Percentiles rank a stretch among this genome's conserved stretches.
phyloP scores from a whole-genome alignment of 1,140 invertebrate species.

The Tetragonula clypearis region DNA sequence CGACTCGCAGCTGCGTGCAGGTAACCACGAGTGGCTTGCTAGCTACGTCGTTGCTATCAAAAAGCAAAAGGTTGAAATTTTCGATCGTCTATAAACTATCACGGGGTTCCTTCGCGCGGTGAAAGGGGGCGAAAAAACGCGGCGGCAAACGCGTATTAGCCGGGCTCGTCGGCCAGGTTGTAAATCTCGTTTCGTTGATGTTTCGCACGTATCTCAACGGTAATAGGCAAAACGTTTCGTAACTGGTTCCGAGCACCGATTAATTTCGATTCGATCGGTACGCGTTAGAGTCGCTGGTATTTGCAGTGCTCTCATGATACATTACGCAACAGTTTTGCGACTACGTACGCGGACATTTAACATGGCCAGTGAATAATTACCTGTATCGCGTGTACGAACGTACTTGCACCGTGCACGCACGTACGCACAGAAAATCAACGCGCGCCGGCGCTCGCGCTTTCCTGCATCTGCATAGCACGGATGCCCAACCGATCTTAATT shows the following conservation, averaged over 20 bases:
- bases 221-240: slow-evolving; percentile 56
- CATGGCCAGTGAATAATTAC: slow-evolving; percentile 62
- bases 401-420: neutral
- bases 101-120: no score
- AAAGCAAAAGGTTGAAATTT: no score
- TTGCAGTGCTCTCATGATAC: slow-evolving; percentile 61
- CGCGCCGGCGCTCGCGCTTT: slow-evolving; percentile 1
- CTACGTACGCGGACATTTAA: slow-evolving; percentile 55
- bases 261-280: slow-evolving; percentile 66
- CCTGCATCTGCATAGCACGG: slow-evolving; percentile 35
- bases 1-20: neutral
- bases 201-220: slow-evolving; percentile 52
- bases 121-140: neutral
- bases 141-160: neutral
- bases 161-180: slow-evolving; percentile 13
- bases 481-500: slow-evolving; percentile 55
- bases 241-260: slow-evolving; percentile 59
- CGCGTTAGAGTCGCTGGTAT: slow-evolving; percentile 56
- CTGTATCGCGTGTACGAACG: slow-evolving; percentile 39
- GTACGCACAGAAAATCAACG: neutral
- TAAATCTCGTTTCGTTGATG: slow-evolving; percentile 61
- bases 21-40: no score
- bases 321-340: slow-evolving; percentile 64
- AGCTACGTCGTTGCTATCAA: no score
- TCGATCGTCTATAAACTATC: neutral